Evolutionary conservation across 2,888 invertebrate species (phyloP), one percentile per base, ranked within the genome.

Genomic region (Hemicrepidius hirtus): DNA sequence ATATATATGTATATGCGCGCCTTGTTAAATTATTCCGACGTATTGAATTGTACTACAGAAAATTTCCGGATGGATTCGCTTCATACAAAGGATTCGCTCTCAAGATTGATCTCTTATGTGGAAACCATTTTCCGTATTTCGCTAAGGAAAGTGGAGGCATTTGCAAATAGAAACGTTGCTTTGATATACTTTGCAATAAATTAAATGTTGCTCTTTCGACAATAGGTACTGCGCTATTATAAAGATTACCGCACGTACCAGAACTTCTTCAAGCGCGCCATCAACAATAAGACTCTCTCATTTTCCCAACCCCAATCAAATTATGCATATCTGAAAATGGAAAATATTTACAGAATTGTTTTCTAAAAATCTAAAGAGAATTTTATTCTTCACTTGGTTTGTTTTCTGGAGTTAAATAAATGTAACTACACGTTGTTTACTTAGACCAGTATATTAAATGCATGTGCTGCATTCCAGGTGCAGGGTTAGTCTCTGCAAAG

Each of bases 21-120:
- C 81, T 81, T 79, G 81, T 81, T 81, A 81, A 81, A 81, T 81
- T 81, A 81, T 81, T 81, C 81, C 80, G 74, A 80, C 78, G 78
- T 81, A 80, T 81, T 81, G 81, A 79, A 79, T 81, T 79, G 78
- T 77, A 77, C 75, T 76, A 70, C 68, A 76, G 77, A 78, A 75
- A 78, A 79, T 80, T 80, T 80, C 77, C 80, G 73, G 77, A 73
- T 75, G 80, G 73, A 71, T 76, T 79, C 73, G 67, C 59, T 70
- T 64, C 64, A 66, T 75, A 78, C 76, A 79, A 78, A 79, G 75
- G 75, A 75, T 78, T 68, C 71, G 28, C 50, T 74, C 68, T 68
- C 71, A 65, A 74, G 74, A 79, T 79, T 79, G 79, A 78, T 78
- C 77, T 76, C 74, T 68, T 70, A 74, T 75, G 73, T 70, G 75